Evolutionary conservation across 1,140 invertebrate species (phyloP).

Genomic region (Lepidurus packardi): DNA sequence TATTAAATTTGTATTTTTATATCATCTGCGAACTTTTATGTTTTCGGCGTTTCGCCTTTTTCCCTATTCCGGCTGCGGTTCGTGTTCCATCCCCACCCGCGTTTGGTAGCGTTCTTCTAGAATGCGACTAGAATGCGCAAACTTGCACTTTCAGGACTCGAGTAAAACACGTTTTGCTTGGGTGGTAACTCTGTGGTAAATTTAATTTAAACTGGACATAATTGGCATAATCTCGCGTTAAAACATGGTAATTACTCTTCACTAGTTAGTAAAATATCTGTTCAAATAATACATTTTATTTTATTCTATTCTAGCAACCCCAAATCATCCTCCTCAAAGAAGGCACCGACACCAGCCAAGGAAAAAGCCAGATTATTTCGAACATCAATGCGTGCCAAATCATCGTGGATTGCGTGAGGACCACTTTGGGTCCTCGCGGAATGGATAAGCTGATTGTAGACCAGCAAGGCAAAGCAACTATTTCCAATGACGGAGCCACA

Average conservation of each 20-base stretch:
- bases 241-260: background rate
- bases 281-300: background rate
- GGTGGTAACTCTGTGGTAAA: background rate
- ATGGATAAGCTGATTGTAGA: constrained; percentile 99
- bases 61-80: background rate
- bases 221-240: background rate
- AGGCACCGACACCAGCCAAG: constrained; percentile 94
- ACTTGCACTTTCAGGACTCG: background rate
- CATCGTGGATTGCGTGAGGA: constrained; percentile 90
- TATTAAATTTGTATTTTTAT: no score
- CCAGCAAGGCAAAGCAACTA: constrained; percentile 78
- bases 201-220: background rate
- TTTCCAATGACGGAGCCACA: constrained; percentile 99
- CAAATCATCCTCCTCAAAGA: constrained; percentile 97
- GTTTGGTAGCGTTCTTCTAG: constrained; percentile 14
- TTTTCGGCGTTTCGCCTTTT: background rate
- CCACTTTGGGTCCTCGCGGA: constrained; percentile 94
- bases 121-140: background rate
- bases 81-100: background rate
- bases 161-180: background rate
- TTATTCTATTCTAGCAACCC: constrained; percentile 68
- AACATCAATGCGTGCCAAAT: constrained; percentile 99
- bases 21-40: no score
- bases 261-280: background rate
- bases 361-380: constrained; percentile 90